A percentile compares a stretch with the other conserved stretches of the same genome.
Evolutionary conservation across 2,113 vertebrate species (phyloP).

Genomic region (Diadophis punctatus): DNA sequence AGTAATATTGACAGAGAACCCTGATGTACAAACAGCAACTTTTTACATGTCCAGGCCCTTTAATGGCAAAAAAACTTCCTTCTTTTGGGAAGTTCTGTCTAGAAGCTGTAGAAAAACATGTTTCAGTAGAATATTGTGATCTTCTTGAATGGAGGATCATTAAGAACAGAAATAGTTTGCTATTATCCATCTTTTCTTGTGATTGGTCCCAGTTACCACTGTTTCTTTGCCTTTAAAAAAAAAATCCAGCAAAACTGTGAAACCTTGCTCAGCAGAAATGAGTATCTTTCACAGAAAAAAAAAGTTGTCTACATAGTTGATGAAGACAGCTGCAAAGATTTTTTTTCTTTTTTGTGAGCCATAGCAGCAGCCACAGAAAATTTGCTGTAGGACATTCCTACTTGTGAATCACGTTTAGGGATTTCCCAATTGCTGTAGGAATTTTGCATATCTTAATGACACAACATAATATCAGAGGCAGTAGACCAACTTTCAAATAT

Average conservation of each 20-base stretch:
- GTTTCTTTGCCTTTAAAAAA: neutral
- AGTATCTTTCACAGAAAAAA: neutral
- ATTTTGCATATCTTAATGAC: neutral
- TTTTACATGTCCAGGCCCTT: neutral
- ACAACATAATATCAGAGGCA: neutral
- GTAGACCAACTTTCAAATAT: neutral
- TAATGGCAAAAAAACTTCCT: neutral
- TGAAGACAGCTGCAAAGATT: neutral
- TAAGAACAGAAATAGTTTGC: neutral
- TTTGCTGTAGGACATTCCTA: neutral
- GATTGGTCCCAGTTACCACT: neutral
- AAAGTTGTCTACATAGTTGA: neutral
- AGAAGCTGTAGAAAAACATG: neutral
- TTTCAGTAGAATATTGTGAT: neutral
- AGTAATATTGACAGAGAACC: neutral
- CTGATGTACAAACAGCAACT: neutral
- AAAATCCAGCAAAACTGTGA: neutral
- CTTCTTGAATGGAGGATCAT: neutral
- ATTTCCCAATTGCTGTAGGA: neutral
- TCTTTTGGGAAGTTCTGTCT: neutral
- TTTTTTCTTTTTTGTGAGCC: neutral
- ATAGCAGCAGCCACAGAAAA: too few species aligned
- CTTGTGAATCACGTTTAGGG: neutral
- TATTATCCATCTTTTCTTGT: neutral
- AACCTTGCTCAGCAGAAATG: neutral